Evolutionary conservation across 2,888 invertebrate species (phyloP), one percentile per base, ranked within the genome.

Genomic region (Alviniconcha strummeri): DNA sequence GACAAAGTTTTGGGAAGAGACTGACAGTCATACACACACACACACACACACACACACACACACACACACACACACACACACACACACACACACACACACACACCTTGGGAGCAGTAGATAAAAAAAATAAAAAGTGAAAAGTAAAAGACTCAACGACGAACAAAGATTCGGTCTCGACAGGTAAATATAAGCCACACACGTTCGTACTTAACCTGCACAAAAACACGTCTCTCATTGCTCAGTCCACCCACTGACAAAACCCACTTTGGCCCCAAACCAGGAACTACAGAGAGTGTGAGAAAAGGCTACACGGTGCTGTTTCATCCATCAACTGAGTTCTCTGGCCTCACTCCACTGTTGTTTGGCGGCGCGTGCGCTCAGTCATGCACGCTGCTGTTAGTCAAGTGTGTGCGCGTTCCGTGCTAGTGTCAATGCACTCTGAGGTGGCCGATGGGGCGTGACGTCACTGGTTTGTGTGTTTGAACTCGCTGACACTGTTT

Each of bases 1-100:
- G 69, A 69, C 17, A 2, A 69, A 17, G n/a, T 8, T n/a, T 3
- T n/a, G n/a, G 19, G 19, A 17, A 69, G 69, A 69, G 0, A 6
- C 7, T n/a, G 17, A 69, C 7, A 11, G 5, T 5, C 19, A 36
- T 13, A 72, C 11, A 11, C n/a, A 36, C 36, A 11, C 36, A 11
- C 11, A 11, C 36, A 52, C 72, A 4, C 36, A 36, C 8, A 1
- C 36, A 36, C 36, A 4, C 72, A 72, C 72, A 4, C 19, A 36
- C 36, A 13, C 72, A 72, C 72, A 72, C 72, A 72, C 72, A 72
- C 72, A 72, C 72, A 72, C 72, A 72, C 72, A 72, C 72, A 72
- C 72, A 36, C 72, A 72, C 72, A 36, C 72, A 72, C 72, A 36
- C 72, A 72, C 72, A 36, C 72, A 72, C 19, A 36, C 72, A 72